phyloP scores from a whole-genome alignment of 2,797 vertebrate genomes.

The Sebastes reedi region DNA sequence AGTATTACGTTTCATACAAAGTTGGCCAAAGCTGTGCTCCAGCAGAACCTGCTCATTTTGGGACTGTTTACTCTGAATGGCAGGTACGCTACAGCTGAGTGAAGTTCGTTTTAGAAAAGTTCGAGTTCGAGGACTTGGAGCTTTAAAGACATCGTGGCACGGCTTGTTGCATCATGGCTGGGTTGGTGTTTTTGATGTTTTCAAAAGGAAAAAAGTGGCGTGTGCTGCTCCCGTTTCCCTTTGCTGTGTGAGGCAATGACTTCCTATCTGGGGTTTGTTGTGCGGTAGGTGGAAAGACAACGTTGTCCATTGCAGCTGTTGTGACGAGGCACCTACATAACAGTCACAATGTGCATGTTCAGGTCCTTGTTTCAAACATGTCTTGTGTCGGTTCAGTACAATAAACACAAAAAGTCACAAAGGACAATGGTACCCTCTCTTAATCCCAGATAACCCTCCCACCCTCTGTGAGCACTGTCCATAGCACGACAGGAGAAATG shows the following conservation, averaged over 20 bases:
- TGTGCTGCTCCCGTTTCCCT: slow-evolving; percentile 75
- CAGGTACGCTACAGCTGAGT: slow-evolving; percentile 33
- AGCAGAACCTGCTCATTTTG: slow-evolving; percentile 38
- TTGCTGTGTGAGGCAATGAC: slow-evolving; percentile 44
- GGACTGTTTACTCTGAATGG: slow-evolving; percentile 12
- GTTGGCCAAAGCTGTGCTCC: slow-evolving; percentile 48
- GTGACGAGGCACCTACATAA: slow-evolving; percentile 1
- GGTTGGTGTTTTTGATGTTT: slow-evolving; percentile 41
- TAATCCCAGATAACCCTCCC: not conserved
- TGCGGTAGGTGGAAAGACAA: slow-evolving; percentile 21
- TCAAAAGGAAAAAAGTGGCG: slow-evolving; percentile 66
- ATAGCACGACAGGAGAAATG: slow-evolving; percentile 29
- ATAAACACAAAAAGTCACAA: slow-evolving; percentile 24
- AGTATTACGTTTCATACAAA: slow-evolving; percentile 74
- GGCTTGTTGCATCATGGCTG: slow-evolving; percentile 27
- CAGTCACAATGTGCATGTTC: slow-evolving; percentile 30
- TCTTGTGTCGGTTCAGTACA: slow-evolving; percentile 44
- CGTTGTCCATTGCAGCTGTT: not conserved
- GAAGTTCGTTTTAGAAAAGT: slow-evolving; percentile 11
- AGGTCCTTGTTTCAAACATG: slow-evolving; percentile 48
- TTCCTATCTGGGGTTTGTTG: slow-evolving; percentile 51
- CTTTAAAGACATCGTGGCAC: slow-evolving; percentile 35
- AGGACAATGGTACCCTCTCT: slow-evolving; percentile 23
- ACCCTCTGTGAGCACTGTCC: slow-evolving; percentile 7
- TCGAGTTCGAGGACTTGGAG: slow-evolving; percentile 18